phyloP scores from a whole-genome alignment of 2,113 vertebrate genomes.

The Phyllostomus hastatus region DNA sequence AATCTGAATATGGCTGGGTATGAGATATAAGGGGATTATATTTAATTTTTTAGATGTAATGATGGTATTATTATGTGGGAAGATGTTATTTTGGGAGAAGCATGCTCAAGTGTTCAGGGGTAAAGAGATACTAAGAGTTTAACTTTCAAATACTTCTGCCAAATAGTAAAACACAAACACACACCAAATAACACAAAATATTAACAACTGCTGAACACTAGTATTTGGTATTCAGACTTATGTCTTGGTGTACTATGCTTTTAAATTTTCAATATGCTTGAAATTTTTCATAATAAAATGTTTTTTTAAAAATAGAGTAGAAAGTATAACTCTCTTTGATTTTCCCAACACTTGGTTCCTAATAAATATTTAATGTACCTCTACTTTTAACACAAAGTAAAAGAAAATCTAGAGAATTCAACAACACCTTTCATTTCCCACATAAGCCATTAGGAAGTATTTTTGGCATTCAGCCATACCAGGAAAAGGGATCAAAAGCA shows the following conservation, averaged over 20 bases:
- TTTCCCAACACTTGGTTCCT: neutral
- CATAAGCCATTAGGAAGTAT: neutral
- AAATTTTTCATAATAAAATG: neutral
- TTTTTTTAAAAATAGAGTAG: neutral
- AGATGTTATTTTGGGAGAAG: neutral
- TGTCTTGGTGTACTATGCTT: neutral
- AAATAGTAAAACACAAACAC: neutral
- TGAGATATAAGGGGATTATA: neutral
- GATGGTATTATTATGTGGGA: neutral
- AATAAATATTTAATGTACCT: neutral
- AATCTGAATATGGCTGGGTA: neutral
- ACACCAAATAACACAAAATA: neutral
- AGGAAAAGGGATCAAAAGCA: neutral
- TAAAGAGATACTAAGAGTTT: neutral
- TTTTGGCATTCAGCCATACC: neutral
- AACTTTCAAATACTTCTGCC: neutral
- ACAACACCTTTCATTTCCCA: neutral
- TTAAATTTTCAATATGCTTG: neutral
- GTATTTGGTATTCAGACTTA: neutral
- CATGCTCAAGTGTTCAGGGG: neutral
- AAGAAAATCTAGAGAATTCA: neutral
- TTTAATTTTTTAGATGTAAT: neutral
- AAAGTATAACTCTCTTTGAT: neutral
- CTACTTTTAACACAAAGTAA: neutral
- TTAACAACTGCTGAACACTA: neutral